Base-by-base conservation (phyloP, 1,140 invertebrate species). In the Drosophila takahashii region DNA sequence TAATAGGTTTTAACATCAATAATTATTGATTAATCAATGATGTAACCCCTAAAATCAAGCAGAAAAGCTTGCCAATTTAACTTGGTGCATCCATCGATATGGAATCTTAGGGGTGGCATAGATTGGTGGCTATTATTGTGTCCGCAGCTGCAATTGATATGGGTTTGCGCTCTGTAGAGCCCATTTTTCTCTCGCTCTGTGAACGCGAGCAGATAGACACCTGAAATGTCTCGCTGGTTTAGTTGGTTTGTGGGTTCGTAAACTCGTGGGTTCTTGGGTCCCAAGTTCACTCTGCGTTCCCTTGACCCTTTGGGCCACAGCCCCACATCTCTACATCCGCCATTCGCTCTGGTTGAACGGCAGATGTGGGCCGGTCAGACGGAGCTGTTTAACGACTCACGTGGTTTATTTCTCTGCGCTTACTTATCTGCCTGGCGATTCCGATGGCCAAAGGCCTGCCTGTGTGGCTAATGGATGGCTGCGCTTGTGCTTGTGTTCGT, bases 161-260 rank as follows among this genome's bases (percentile, higher is more conserved):
- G 18, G 34, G n/a, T 15, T 45, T 76, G 37, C 45, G 59, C 67
- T 58, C 62, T 72, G 26, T 50, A 44, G 47, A 16, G 39, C 47
- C 56, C 22, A n/a, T 53, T 48, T 48, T 66, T 50, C 41, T 58
- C 58, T 77, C 71, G 57, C 37, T 61, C 29, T 26, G 22, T 37
- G 32, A 58, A 51, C 16, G 11, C 36, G 59, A 54, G 36, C 78
- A 83, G 79, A 79, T 87, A 87, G 84, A 83, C 61, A 87, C 84
- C 79, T 89, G 57, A 79, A 64, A 42, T 37, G 57, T 70, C 76
- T 84, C 79, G 83, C 45, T 81, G 58, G 65, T 75, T 70, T 42
- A 16, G 18, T 26, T 34, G 22, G 32, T 4, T 41, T n/a, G 22
- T 32, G 37, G 22, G 32, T 4, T 41, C 16, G n/a, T n/a, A n/a